Conservation (phyloP, 2,797 vertebrate species). For the Malurus splendens region DNA sequence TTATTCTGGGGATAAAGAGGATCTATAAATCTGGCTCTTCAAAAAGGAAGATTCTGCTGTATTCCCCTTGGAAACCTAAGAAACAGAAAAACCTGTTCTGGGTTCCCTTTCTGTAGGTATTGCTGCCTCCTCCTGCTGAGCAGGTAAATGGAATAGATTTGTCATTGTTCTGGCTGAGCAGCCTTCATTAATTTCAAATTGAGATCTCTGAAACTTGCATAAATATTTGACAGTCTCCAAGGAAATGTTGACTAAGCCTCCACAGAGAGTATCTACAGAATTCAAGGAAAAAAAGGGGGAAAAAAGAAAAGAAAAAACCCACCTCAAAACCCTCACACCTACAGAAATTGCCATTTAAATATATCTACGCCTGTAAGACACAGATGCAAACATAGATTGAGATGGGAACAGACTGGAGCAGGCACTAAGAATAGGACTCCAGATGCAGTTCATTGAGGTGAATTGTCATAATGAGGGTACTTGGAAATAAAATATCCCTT, state of each 20-base stretch:
- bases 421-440: not conserved
- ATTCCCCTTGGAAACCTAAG: conserved; percentile 12
- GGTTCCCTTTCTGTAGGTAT: not conserved
- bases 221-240: conserved; percentile 62
- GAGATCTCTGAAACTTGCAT: conserved; percentile 58
- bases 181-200: conserved; percentile 63
- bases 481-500: not conserved
- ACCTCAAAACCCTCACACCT: not conserved
- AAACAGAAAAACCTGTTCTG: not conserved
- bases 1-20: not conserved
- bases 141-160: conserved; percentile 55
- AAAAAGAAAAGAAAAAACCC: not conserved
- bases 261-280: conserved; percentile 21
- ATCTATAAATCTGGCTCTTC: not conserved
- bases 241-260: conserved; percentile 56
- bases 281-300: not conserved
- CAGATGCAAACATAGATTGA: not conserved
- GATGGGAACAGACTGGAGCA: not conserved
- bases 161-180: conserved; percentile 63
- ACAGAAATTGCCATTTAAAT: conserved; percentile 14
- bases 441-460: not conserved
- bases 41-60: not conserved
- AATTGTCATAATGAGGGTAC: not conserved
- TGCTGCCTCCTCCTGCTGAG: conserved; percentile 35
- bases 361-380: not conserved